Evolutionary conservation across 2,888 invertebrate genomes (phyloP), one percentile per base, ranked within the genome.

Genomic region (Pristionchus maxplancki): DNA sequence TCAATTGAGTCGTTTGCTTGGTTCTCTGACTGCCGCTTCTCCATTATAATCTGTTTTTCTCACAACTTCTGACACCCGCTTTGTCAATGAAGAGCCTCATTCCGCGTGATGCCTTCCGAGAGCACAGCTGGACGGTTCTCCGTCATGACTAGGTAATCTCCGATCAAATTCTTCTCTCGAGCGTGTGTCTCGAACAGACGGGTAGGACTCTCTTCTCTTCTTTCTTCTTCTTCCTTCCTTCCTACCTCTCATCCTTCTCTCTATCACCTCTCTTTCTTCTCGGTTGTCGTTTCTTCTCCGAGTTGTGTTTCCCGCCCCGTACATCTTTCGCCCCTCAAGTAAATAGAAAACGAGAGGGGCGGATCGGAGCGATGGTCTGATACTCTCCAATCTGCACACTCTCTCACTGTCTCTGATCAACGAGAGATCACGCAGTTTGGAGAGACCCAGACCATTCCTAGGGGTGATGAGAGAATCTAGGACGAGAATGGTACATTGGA

Each of bases 321-420:
- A 64, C 64, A 64, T 64, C 64, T 64, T 34, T 62, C 62, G n/a
- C n/a, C n/a, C n/a, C 31, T 64, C 64, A 71, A 71, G 71, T 71
- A 71, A 71, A 71, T 71, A 71, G 71, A 71, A 71, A 71, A 71
- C 37, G 71, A 71, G 71, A 67, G 71, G 71, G 71, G 37, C 37
- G 58, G 71, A 71, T 71, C 58, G 50, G 34, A 67, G 62, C 24
- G 62, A 62, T 50, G 50, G 58, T 58, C 53, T 17, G 53, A 53
- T 20, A 20, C 58, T 58, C 58, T 58, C 24, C n/a, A 20, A 58
- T 58, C 58, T 58, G 58, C n/a, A 58, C n/a, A n/a, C 24, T 58
- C 58, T 58, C 24, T 58, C 24, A 9, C 24, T 6, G 9, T 8
- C n/a, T 58, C 58, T 58, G 24, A 58, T 24, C 8, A 8, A 58